Evolutionary conservation across 2,888 invertebrate species (phyloP).

Genomic region (Tethea ocularis): DNA sequence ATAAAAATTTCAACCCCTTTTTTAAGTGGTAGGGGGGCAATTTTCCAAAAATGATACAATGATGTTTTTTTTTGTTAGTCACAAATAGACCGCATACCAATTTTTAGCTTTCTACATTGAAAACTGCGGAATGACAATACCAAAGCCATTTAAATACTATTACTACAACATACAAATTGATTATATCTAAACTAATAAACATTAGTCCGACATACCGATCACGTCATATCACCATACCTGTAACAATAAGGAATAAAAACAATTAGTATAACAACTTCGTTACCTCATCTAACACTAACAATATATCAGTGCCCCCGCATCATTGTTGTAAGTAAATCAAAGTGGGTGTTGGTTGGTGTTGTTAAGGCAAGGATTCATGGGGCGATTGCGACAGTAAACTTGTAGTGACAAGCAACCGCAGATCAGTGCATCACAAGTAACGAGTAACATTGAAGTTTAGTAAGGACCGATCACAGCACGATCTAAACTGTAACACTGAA

Average conservation of each 20-base stretch:
- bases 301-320: conserved; percentile 75
- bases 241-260: conserved; percentile 75
- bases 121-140: no score
- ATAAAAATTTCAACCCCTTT: no score
- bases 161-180: neutral
- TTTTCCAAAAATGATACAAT: no score
- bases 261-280: conserved; percentile 68
- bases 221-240: conserved; percentile 64
- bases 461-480: neutral
- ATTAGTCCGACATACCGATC: conserved; percentile 35
- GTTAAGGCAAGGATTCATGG: conserved; percentile 33
- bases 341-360: conserved; percentile 55
- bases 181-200: conserved; percentile 20
- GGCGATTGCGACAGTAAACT: conserved; percentile 28
- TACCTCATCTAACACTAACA: conserved; percentile 64
- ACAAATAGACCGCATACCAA: no score
- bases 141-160: conserved; percentile 5
- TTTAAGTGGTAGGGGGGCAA: no score
- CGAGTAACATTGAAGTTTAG: neutral
- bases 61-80: no score
- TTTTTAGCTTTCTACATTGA: no score
- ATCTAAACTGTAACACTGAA: neutral
- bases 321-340: conserved; percentile 67
- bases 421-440: conserved; percentile 2
- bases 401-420: conserved; percentile 9